A percentile compares a stretch with the other conserved stretches of the same genome.
These are phyloP conservation scores for Trematocara variabile DNA, from an alignment of 2,113 vertebrate genomes.

Conservation along the genomic window DNA sequence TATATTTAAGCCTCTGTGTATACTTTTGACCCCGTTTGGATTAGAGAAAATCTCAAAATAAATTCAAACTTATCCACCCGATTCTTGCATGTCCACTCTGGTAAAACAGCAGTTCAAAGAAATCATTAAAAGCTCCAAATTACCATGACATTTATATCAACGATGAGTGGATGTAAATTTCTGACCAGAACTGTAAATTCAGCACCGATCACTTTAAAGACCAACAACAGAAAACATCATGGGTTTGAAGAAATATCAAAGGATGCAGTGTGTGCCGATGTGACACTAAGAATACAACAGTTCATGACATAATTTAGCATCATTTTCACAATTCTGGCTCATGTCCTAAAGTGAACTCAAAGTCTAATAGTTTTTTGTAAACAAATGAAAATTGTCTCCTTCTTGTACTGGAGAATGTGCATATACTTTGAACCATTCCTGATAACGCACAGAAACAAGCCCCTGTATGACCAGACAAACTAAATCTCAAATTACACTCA, in stretches of 20 bases:
- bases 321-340: background rate
- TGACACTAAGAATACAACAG: background rate
- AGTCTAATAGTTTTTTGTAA: background rate
- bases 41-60: background rate
- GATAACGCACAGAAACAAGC: background rate
- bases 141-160: background rate
- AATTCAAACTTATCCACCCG: background rate
- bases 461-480: background rate
- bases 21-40: background rate
- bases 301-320: background rate
- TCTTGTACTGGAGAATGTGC: background rate
- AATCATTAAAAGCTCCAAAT: background rate
- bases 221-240: background rate
- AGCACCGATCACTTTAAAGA: slow-evolving; percentile 6
- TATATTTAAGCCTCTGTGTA: background rate
- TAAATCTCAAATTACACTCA: background rate
- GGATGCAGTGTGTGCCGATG: background rate
- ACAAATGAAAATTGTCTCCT: background rate
- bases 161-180: background rate
- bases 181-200: background rate
- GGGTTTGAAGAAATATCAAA: background rate
- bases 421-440: background rate
- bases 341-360: background rate
- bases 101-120: background rate
- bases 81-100: background rate